A percentile compares a stretch with the other conserved stretches of the same genome.
Conservation (phyloP, 2,888 invertebrate species). For the Drosophila nr. perissopoda region DNA sequence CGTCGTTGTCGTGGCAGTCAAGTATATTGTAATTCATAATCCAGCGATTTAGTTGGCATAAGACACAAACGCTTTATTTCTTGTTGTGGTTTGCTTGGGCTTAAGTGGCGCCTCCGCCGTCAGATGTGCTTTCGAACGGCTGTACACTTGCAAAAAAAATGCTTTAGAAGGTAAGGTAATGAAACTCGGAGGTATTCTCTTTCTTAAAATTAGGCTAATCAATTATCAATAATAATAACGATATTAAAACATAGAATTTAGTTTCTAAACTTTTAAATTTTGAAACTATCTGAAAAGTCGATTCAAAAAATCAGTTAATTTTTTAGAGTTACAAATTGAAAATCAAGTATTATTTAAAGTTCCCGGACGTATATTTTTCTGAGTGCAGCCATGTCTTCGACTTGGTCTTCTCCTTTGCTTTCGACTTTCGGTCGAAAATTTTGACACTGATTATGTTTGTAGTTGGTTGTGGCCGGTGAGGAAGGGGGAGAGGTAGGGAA, state of each 20-base stretch:
- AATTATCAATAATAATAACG: neutral
- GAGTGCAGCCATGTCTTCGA: slow-evolving; percentile 19
- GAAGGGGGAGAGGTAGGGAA: neutral
- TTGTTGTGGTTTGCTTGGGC: slow-evolving; percentile 72
- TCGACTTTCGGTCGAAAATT: slow-evolving; percentile 60
- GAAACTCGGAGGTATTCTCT: neutral
- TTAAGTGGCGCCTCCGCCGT: slow-evolving; percentile 60
- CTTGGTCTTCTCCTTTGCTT: slow-evolving; percentile 31
- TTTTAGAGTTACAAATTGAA: neutral
- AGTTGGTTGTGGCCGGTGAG: slow-evolving; percentile 10
- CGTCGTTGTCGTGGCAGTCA: slow-evolving; percentile 56
- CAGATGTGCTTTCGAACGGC: slow-evolving; percentile 19
- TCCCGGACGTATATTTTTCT: neutral
- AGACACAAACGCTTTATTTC: slow-evolving; percentile 77
- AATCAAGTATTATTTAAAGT: neutral
- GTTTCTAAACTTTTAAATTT: neutral
- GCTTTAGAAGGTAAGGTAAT: neutral
- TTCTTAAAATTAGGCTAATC: neutral
- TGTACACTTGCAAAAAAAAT: neutral
- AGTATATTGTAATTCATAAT: slow-evolving; percentile 81
- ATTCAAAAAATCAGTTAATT: too few species aligned
- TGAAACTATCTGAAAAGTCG: too few species aligned
- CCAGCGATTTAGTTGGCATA: slow-evolving; percentile 77
- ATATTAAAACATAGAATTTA: neutral
- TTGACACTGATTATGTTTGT: slow-evolving; percentile 80